These are phyloP conservation scores for Carassius auratus DNA, from an alignment of 2,113 vertebrate species.

Conservation along the genomic window DNA sequence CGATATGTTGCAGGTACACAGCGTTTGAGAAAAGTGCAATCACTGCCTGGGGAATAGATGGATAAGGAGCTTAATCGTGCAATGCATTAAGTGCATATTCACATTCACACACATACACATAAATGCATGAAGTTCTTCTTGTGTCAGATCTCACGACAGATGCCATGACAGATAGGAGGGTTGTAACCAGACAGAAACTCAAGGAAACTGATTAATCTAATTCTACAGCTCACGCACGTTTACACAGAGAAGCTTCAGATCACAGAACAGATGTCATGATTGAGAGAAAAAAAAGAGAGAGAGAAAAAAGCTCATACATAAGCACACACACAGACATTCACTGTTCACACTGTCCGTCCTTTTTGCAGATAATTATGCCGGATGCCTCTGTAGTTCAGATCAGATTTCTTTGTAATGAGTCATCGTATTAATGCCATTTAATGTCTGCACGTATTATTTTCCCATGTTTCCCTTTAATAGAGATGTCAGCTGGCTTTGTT, in stretches of 20 bases:
- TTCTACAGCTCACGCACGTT: slow-evolving; percentile 3
- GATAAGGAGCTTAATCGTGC: slow-evolving; percentile 2
- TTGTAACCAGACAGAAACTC: slow-evolving; percentile 33
- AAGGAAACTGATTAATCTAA: background rate
- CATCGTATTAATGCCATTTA: slow-evolving; percentile 21
- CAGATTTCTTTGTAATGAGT: background rate
- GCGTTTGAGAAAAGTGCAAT: background rate
- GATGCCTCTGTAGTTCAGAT: background rate
- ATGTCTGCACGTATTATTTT: slow-evolving; percentile 10
- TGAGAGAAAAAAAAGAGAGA: background rate
- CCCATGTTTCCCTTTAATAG: slow-evolving; percentile 38
- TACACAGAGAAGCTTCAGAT: slow-evolving; percentile 6
- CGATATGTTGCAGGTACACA: background rate
- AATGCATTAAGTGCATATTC: slow-evolving; percentile 3
- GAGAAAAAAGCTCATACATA: background rate
- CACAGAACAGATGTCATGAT: slow-evolving; percentile 21
- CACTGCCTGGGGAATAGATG: background rate
- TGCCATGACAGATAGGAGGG: slow-evolving; percentile 8
- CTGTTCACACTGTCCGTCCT: slow-evolving; percentile 1
- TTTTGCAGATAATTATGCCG: slow-evolving; percentile 14
- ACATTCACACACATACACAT: background rate
- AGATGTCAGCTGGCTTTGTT: slow-evolving; percentile 39
- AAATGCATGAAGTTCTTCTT: background rate
- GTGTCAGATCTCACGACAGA: slow-evolving; percentile 26
- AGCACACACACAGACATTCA: slow-evolving; percentile 23